A percentile compares a stretch with the other conserved stretches of the same genome.
These are phyloP conservation scores for Arrhamphus sclerolepis DNA, from an alignment of 2,797 vertebrate genomes.

Conservation along the genomic window DNA sequence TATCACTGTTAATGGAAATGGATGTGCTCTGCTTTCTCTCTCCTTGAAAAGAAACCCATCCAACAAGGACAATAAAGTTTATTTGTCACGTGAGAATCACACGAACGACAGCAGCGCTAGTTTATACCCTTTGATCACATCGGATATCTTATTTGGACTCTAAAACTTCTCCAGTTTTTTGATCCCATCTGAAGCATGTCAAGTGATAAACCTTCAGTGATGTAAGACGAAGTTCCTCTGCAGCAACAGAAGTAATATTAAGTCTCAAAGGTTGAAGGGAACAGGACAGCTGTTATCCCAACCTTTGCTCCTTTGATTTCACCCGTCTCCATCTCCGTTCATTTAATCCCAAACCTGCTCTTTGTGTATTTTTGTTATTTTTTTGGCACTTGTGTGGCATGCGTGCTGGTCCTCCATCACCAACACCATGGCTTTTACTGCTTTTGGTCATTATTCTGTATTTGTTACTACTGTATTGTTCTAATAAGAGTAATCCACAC, in stretches of 20 bases:
- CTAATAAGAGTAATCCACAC: too few relatives aligned
- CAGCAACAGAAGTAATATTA: neutral
- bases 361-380: too few relatives aligned
- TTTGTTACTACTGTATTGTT: too few relatives aligned
- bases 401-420: too few relatives aligned
- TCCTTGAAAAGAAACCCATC: neutral
- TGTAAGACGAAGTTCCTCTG: neutral
- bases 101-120: neutral
- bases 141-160: too few relatives aligned
- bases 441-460: too few relatives aligned
- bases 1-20: too few relatives aligned
- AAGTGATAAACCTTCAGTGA: neutral
- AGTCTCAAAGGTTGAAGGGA: neutral
- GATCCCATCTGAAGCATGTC: neutral
- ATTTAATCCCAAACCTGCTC: neutral
- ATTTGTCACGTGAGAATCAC: neutral
- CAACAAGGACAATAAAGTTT: constrained; percentile 5
- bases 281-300: neutral
- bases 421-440: too few relatives aligned
- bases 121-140: constrained; percentile 6
- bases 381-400: too few relatives aligned
- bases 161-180: too few relatives aligned
- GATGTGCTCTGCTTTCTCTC: neutral
- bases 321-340: neutral
- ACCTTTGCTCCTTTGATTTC: neutral